Percentiles rank a stretch among this genome's conserved stretches.
phyloP scores from a whole-genome alignment of 1,140 invertebrate species.

The Drosophila kohkoa region DNA sequence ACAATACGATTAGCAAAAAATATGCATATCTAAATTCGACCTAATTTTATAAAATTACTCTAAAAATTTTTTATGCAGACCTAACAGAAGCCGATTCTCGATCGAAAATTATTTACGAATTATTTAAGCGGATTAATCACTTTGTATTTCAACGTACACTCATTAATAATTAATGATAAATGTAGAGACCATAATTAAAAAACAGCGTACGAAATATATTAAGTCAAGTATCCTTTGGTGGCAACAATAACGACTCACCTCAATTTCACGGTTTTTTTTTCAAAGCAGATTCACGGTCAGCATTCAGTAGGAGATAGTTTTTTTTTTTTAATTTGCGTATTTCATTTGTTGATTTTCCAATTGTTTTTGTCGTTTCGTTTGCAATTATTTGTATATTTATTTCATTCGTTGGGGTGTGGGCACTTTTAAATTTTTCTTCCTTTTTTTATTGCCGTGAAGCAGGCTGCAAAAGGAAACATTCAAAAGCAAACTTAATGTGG shows the following conservation, averaged over 20 bases:
- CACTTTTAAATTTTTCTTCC: conserved; percentile 45
- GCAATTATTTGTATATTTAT: conserved; percentile 32
- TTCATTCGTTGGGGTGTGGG: conserved; percentile 31
- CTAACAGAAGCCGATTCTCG: neutral
- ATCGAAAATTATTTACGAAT: neutral
- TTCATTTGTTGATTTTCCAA: neutral
- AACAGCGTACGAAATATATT: neutral
- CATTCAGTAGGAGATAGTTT: conserved; percentile 10
- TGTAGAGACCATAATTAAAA: conserved; percentile 29
- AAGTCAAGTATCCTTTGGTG: neutral
- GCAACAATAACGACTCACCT: conserved; percentile 6
- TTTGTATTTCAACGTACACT: conserved; percentile 1
- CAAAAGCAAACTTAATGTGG: conserved; percentile 68
- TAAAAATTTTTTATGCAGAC: neutral
- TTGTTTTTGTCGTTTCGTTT: conserved; percentile 25
- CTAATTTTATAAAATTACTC: no score
- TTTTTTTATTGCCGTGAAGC: conserved; percentile 32
- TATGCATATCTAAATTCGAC: no score
- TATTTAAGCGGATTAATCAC: neutral
- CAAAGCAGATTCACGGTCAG: conserved; percentile 10
- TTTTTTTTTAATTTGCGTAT: conserved; percentile 15
- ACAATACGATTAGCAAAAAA: neutral
- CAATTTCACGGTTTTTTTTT: neutral
- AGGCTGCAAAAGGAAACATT: conserved; percentile 54
- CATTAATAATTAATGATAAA: neutral